phyloP scores from a whole-genome alignment of 2,797 vertebrate species.

The Macrochelys suwanniensis region DNA sequence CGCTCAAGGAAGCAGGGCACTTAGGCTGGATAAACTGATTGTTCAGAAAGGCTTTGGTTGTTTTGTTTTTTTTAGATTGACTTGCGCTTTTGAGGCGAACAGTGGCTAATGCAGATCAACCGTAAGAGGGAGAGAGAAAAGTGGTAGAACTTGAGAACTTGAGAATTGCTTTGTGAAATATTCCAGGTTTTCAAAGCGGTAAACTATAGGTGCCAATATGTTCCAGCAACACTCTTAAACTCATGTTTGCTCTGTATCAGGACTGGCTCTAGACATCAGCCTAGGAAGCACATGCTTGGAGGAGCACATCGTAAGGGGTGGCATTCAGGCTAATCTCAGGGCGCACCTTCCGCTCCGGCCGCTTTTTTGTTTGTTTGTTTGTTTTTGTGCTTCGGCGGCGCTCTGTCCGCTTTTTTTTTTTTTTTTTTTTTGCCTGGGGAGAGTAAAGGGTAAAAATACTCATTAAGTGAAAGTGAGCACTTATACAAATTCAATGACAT shows the following conservation, averaged over 20 bases:
- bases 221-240: not conserved
- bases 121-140: not conserved
- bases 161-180: not conserved
- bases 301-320: no score
- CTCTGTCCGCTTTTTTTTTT: no score
- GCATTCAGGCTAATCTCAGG: no score
- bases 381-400: no score
- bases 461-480: not conserved
- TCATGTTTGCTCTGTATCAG: not conserved
- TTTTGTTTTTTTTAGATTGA: not conserved
- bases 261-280: no score
- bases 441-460: not conserved
- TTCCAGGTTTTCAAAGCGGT: not conserved
- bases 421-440: no score
- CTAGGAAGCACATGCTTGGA: no score
- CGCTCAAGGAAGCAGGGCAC: not conserved
- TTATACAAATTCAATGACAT: not conserved
- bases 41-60: constrained; percentile 38
- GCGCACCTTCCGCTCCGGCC: no score
- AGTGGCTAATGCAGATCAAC: not conserved
- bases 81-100: not conserved
- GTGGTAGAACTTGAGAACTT: not conserved
- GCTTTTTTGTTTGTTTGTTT: no score
- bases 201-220: not conserved
- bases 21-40: not conserved